Conservation (phyloP, 1,140 invertebrate species). For the Cyphomyrmex costatus region DNA sequence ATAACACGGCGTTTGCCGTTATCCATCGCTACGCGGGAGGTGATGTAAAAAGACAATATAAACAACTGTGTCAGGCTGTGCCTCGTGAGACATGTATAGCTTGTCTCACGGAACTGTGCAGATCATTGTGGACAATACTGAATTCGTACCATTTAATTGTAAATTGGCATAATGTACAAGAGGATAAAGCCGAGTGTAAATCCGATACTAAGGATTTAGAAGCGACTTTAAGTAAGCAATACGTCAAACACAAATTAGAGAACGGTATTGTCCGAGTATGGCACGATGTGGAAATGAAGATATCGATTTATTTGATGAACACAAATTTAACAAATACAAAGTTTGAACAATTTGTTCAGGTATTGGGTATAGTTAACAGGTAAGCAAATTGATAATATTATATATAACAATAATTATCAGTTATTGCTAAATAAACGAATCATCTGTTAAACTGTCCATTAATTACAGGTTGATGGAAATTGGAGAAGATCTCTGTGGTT, state of each 20-base stretch:
- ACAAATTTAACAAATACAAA: conserved; percentile 94
- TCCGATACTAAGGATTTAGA: conserved; percentile 87
- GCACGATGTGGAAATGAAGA: conserved; percentile 97
- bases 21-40: conserved; percentile 91
- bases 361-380: conserved; percentile 95
- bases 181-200: conserved; percentile 80
- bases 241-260: conserved; percentile 95
- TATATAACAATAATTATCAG: background rate
- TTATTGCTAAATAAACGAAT: background rate
- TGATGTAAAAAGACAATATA: conserved; percentile 92
- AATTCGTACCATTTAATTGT: conserved; percentile 94
- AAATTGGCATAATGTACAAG: conserved; percentile 91
- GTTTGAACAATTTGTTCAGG: conserved; percentile 97
- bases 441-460: conserved; percentile 20
- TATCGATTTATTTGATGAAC: conserved; percentile 92
- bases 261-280: conserved; percentile 95
- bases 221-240: conserved; percentile 90
- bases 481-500: conserved; percentile 95
- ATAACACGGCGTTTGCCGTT: conserved; percentile 94
- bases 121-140: conserved; percentile 93
- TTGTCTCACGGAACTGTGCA: conserved; percentile 93
- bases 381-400: conserved; percentile 77
- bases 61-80: conserved; percentile 92
- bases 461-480: conserved; percentile 93
- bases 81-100: conserved; percentile 92